A percentile compares a stretch with the other conserved stretches of the same genome.
Conservation (phyloP, 2,888 invertebrate species). For the Adineta ricciae region DNA sequence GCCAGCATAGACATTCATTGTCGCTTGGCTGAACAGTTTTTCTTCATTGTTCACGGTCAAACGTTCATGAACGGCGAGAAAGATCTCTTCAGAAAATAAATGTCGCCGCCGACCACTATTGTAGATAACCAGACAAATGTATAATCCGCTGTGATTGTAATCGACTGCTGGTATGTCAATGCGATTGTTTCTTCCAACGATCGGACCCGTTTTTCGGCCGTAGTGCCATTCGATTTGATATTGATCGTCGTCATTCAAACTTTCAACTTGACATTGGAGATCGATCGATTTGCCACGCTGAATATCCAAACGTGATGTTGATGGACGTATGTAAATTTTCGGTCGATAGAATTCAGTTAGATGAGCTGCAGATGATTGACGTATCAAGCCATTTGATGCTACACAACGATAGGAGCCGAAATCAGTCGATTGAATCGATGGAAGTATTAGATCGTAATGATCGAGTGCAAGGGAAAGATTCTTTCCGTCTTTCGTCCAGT, state of each 20-base stretch:
- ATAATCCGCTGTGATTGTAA: background rate
- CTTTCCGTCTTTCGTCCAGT: background rate
- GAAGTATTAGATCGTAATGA: background rate
- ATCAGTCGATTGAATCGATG: background rate
- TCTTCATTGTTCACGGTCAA: background rate
- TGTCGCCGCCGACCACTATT: background rate
- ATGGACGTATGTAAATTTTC: background rate
- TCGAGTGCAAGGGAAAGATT: background rate
- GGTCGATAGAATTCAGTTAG: background rate
- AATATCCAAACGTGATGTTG: background rate
- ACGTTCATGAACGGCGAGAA: constrained; percentile 7
- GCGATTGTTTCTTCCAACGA: background rate
- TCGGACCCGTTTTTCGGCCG: background rate
- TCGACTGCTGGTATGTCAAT: background rate
- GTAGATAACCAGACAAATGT: background rate
- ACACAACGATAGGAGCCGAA: constrained; percentile 13
- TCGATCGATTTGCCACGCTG: background rate
- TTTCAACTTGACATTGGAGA: constrained; percentile 7
- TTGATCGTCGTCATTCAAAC: background rate
- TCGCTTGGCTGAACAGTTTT: background rate
- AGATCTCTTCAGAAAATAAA: background rate
- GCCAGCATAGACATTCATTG: background rate
- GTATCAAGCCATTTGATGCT: background rate
- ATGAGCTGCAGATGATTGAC: background rate
- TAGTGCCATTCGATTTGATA: constrained; percentile 3